Evolutionary conservation across 2,113 vertebrate genomes (phyloP).

Genomic region (Pachypanchax playfairii): DNA sequence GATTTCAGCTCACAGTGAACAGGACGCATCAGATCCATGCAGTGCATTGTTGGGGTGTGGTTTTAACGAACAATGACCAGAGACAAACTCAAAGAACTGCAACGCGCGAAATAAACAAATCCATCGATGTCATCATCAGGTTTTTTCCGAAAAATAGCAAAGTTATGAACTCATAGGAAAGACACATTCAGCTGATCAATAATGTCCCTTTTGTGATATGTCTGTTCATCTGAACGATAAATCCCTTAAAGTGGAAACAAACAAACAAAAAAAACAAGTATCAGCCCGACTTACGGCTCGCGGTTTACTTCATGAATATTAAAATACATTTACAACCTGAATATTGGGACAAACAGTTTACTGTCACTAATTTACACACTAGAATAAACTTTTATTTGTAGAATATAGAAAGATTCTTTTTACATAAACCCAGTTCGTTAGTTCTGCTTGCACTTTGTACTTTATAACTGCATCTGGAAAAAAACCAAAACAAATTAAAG

Average conservation of each 20-base stretch:
- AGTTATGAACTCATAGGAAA: slow-evolving; percentile 72
- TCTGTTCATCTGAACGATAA: slow-evolving; percentile 31
- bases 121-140: slow-evolving; percentile 78
- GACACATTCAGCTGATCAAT: slow-evolving; percentile 72
- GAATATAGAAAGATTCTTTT: slow-evolving; percentile 77
- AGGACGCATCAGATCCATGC: slow-evolving; percentile 86
- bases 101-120: slow-evolving; percentile 80
- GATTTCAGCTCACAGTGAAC: slow-evolving; percentile 86
- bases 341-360: slow-evolving; percentile 77
- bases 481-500: slow-evolving; percentile 68
- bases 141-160: slow-evolving; percentile 84
- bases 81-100: slow-evolving; percentile 74
- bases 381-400: slow-evolving; percentile 77
- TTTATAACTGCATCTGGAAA: slow-evolving; percentile 73
- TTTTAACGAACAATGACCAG: not conserved
- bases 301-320: slow-evolving; percentile 66
- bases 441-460: slow-evolving; percentile 72
- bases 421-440: slow-evolving; percentile 70
- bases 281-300: slow-evolving; percentile 57
- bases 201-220: slow-evolving; percentile 65
- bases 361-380: slow-evolving; percentile 77
- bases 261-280: slow-evolving; percentile 2
- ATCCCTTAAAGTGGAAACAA: slow-evolving; percentile 21
- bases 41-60: slow-evolving; percentile 79
- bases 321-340: slow-evolving; percentile 80